Conservation (phyloP, 2,888 invertebrate genomes). For the Apotomis capreana region DNA sequence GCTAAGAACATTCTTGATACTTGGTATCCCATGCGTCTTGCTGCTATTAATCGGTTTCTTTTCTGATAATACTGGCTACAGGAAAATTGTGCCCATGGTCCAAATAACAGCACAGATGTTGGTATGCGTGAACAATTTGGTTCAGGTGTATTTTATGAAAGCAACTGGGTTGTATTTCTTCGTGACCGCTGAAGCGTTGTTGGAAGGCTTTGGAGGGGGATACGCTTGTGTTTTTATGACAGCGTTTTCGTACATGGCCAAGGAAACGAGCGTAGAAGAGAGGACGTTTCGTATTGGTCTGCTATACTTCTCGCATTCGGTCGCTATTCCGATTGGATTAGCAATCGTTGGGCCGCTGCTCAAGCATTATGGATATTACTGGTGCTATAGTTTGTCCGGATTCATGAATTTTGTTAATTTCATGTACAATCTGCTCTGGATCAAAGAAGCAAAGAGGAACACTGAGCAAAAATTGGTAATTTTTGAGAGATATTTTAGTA, state of each 20-base stretch:
- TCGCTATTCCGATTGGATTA: constrained; percentile 52
- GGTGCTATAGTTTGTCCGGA: constrained; percentile 48
- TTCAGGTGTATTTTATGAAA: constrained; percentile 17
- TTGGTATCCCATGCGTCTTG: constrained; percentile 3
- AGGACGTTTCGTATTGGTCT: constrained; percentile 54
- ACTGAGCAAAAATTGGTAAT: constrained; percentile 50
- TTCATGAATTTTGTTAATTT: constrained; percentile 48
- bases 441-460: constrained; percentile 49
- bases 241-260: constrained; percentile 51
- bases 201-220: constrained; percentile 50
- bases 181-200: constrained; percentile 49
- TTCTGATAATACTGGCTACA: constrained; percentile 26
- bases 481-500: background rate
- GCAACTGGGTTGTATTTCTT: constrained; percentile 37
- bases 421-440: constrained; percentile 46
- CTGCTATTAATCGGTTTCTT: constrained; percentile 12
- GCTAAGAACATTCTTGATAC: constrained; percentile 17
- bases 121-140: constrained; percentile 19
- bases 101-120: constrained; percentile 25
- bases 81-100: constrained; percentile 23
- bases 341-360: constrained; percentile 52
- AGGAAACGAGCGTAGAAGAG: constrained; percentile 50
- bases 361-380: constrained; percentile 57
- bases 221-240: constrained; percentile 49
- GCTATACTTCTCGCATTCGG: constrained; percentile 52